Conservation (phyloP, 2,888 invertebrate species). For the Eurytoma californica region DNA sequence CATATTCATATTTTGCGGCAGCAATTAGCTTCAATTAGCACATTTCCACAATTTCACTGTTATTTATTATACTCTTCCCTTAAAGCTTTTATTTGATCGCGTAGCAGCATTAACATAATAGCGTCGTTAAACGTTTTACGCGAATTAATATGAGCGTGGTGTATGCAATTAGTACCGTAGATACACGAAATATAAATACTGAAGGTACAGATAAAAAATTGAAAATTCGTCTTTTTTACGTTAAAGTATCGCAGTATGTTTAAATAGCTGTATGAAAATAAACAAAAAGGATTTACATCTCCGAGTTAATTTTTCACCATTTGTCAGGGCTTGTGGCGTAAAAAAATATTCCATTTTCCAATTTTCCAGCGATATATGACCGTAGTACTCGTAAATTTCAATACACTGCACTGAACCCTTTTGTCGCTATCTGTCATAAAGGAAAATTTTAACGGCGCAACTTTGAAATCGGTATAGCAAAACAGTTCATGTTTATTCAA, state of each 20-base stretch:
- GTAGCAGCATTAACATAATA: slow-evolving; percentile 23
- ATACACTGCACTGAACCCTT: slow-evolving; percentile 5
- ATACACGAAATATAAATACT: too few relatives aligned
- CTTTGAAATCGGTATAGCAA: neutral
- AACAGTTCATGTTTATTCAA: slow-evolving; percentile 37
- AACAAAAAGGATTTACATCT: too few relatives aligned
- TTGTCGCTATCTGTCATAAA: slow-evolving; percentile 21
- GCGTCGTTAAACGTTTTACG: neutral
- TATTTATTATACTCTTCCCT: slow-evolving; percentile 12
- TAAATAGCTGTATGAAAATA: too few relatives aligned
- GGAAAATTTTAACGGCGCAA: slow-evolving; percentile 25
- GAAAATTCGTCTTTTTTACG: too few relatives aligned
- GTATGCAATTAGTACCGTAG: too few relatives aligned
- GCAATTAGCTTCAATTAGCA: slow-evolving; percentile 23
- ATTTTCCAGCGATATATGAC: neutral
- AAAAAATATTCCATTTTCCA: too few relatives aligned
- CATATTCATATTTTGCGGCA: neutral
- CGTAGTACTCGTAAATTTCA: slow-evolving; percentile 30
- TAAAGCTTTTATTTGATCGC: slow-evolving; percentile 24
- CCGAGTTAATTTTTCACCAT: too few relatives aligned
- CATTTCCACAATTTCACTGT: neutral
- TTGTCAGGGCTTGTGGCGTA: too few relatives aligned
- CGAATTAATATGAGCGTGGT: too few relatives aligned
- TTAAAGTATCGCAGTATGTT: too few relatives aligned
- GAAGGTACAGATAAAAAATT: too few relatives aligned